Percentiles rank a stretch among this genome's conserved stretches.
These are phyloP conservation scores for Tortrix viridana DNA, from an alignment of 2,888 invertebrate species.

Conservation along the genomic window DNA sequence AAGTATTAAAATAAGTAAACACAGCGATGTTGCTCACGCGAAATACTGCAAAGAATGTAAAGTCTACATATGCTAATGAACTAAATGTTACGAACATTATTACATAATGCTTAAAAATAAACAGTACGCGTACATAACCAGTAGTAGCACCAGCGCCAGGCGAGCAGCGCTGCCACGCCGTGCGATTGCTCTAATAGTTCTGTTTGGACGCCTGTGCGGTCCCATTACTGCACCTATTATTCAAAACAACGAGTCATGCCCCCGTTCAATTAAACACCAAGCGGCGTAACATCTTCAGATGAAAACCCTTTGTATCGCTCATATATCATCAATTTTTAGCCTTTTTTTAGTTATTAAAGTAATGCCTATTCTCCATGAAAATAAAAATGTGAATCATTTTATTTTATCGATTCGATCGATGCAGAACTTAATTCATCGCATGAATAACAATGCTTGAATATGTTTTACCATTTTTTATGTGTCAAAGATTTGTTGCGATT, in stretches of 20 bases:
- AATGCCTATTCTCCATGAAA: conserved; percentile 65
- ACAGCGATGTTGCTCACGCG: conserved; percentile 4
- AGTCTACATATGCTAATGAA: conserved; percentile 14
- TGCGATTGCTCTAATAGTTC: conserved; percentile 44
- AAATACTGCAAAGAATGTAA: conserved; percentile 14
- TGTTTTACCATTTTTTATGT: conserved; percentile 68
- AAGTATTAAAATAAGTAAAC: conserved; percentile 26
- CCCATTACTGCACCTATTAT: conserved; percentile 66
- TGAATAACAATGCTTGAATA: conserved; percentile 71
- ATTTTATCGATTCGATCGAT: conserved; percentile 70
- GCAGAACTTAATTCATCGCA: conserved; percentile 70
- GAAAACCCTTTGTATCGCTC: conserved; percentile 64
- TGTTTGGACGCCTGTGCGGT: conserved; percentile 64
- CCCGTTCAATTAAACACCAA: conserved; percentile 73
- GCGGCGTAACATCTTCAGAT: conserved; percentile 64
- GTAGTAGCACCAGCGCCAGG: background rate
- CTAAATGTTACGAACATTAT: conserved; percentile 10
- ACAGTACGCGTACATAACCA: conserved; percentile 7
- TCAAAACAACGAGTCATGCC: conserved; percentile 76
- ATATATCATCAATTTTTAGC: conserved; percentile 60
- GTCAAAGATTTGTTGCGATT: conserved; percentile 61
- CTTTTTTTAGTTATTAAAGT: conserved; percentile 76
- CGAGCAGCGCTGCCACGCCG: conserved; percentile 4
- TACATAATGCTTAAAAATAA: conserved; percentile 1
- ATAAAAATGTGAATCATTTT: conserved; percentile 66